These are phyloP conservation scores for Allobates femoralis DNA, from an alignment of 2,797 vertebrate species.

Conservation along the genomic window DNA sequence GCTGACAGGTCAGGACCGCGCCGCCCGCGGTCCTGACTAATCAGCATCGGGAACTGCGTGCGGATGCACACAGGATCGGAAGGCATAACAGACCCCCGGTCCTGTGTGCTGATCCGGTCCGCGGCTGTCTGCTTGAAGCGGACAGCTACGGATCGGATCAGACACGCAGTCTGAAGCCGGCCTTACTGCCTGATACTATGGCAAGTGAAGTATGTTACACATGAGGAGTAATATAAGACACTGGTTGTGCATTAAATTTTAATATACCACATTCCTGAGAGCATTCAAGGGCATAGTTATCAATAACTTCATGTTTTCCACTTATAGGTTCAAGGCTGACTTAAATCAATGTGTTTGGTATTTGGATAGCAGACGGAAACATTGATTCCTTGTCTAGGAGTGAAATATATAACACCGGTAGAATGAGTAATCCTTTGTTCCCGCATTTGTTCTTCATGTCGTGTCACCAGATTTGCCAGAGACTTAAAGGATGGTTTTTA, in stretches of 20 bases:
- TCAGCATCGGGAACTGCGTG: too few species aligned
- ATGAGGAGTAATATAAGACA: not conserved
- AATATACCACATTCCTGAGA: not conserved
- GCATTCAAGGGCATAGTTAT: slow-evolving; percentile 44
- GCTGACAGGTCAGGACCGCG: too few species aligned
- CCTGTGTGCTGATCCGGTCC: too few species aligned
- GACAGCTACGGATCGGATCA: too few species aligned
- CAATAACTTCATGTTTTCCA: slow-evolving; percentile 13
- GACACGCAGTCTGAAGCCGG: too few species aligned
- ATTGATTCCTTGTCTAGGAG: slow-evolving; percentile 45
- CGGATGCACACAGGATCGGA: too few species aligned
- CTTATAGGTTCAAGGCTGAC: slow-evolving; percentile 53
- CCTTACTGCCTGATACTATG: not conserved
- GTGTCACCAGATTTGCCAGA: slow-evolving; percentile 24
- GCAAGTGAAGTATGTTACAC: slow-evolving; percentile 4
- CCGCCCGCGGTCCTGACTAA: too few species aligned
- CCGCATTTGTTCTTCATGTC: not conserved
- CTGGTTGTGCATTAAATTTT: not conserved
- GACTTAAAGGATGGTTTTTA: not conserved
- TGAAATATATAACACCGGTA: slow-evolving; percentile 46
- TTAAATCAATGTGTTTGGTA: slow-evolving; percentile 55
- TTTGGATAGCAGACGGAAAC: slow-evolving; percentile 36
- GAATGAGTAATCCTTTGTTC: slow-evolving; percentile 40
- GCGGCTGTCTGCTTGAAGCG: too few species aligned
- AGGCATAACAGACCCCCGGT: too few species aligned